phyloP scores from a whole-genome alignment of 2,113 vertebrate species.

The Corythaixoides concolor region DNA sequence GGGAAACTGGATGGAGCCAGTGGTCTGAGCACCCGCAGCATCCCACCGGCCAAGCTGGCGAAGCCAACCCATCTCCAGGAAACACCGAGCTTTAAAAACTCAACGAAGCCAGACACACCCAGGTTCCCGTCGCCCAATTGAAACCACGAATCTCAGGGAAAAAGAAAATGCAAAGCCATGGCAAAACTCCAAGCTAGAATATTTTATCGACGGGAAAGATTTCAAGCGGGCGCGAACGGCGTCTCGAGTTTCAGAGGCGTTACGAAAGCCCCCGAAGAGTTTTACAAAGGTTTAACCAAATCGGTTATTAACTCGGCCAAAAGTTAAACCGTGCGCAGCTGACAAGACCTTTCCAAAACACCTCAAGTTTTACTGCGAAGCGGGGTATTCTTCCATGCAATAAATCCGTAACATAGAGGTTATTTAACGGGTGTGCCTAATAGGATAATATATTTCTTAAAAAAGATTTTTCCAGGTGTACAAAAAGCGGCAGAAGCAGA shows the following conservation, averaged over 20 bases:
- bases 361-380: not conserved
- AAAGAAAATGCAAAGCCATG: not conserved
- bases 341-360: not conserved
- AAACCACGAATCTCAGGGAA: not conserved
- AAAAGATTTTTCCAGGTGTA: not conserved
- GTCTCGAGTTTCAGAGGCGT: conserved; percentile 28
- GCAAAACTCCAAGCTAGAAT: not conserved
- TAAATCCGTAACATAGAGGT: not conserved
- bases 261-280: not conserved
- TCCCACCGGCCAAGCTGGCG: not conserved
- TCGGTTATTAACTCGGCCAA: not conserved
- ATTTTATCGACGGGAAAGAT: not conserved
- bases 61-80: not conserved
- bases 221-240: not conserved
- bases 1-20: not conserved
- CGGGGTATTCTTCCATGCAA: not conserved
- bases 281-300: conserved; percentile 16
- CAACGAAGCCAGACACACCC: not conserved
- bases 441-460: not conserved
- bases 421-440: not conserved
- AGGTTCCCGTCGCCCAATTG: fast-evolving
- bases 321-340: conserved; percentile 39
- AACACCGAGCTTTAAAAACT: not conserved
- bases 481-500: not conserved
- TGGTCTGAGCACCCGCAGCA: fast-evolving